Conservation (phyloP, 2,888 invertebrate species). For the Tiliacea aurago region DNA sequence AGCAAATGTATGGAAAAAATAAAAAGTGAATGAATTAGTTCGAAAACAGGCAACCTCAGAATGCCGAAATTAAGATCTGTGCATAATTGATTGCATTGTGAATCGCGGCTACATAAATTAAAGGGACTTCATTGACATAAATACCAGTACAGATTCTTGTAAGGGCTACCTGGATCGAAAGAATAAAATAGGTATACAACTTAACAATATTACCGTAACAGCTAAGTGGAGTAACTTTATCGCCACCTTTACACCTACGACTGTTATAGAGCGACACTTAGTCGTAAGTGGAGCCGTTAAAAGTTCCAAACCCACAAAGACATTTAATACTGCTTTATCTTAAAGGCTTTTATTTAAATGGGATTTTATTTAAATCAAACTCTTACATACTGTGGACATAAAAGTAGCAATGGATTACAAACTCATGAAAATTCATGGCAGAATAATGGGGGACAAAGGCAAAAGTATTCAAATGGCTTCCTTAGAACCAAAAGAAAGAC, state of each 20-base stretch:
- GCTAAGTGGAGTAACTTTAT: slow-evolving; percentile 6
- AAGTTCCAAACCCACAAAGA: slow-evolving; percentile 5
- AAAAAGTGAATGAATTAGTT: neutral
- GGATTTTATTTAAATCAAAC: too few relatives aligned
- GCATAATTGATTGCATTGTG: neutral
- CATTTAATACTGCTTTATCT: slow-evolving; percentile 6
- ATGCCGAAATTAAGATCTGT: neutral
- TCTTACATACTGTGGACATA: neutral
- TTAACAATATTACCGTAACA: neutral
- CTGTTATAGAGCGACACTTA: neutral
- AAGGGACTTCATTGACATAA: neutral
- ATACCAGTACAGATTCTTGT: neutral
- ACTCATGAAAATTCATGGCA: slow-evolving; percentile 18
- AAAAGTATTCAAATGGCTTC: slow-evolving; percentile 12
- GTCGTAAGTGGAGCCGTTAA: neutral
- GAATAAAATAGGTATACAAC: too few relatives aligned
- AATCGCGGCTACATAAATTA: neutral
- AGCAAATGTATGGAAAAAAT: neutral
- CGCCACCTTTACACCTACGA: slow-evolving; percentile 37
- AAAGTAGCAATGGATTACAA: slow-evolving; percentile 12
- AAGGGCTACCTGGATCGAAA: too few relatives aligned
- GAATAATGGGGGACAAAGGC: neutral
- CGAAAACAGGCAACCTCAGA: neutral
- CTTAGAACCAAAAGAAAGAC: neutral
- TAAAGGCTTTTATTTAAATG: neutral